These are phyloP conservation scores for Teleopsis dalmanni DNA, from an alignment of 1,140 invertebrate species.

Conservation along the genomic window DNA sequence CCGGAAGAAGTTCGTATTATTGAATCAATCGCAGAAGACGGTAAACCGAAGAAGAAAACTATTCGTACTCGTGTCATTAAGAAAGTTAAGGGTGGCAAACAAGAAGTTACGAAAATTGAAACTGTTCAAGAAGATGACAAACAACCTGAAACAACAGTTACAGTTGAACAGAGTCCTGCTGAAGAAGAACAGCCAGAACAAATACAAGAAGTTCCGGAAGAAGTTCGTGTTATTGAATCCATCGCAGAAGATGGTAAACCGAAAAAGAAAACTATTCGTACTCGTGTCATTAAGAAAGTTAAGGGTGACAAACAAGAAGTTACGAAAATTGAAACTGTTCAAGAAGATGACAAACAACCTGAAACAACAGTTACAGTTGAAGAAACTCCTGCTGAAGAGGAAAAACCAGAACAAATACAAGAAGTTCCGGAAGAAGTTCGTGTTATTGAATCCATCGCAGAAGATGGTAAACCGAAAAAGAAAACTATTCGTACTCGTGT, in stretches of 20 bases:
- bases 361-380: slow-evolving; percentile 28
- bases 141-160: slow-evolving; percentile 26
- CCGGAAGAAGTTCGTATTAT: slow-evolving; percentile 23
- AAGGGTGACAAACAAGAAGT: slow-evolving; percentile 30
- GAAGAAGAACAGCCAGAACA: slow-evolving; percentile 9
- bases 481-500: slow-evolving; percentile 20
- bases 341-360: slow-evolving; percentile 25
- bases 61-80: slow-evolving; percentile 16
- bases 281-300: slow-evolving; percentile 17
- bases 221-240: slow-evolving; percentile 1
- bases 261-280: slow-evolving; percentile 17
- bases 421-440: slow-evolving; percentile 27
- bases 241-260: slow-evolving; percentile 11
- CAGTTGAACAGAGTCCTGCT: slow-evolving; percentile 15
- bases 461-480: slow-evolving; percentile 23
- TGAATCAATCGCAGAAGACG: slow-evolving; percentile 26
- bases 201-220: slow-evolving; percentile 9
- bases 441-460: slow-evolving; percentile 29
- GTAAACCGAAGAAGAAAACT: slow-evolving; percentile 18
- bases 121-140: slow-evolving; percentile 29
- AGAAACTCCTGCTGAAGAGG: slow-evolving; percentile 11
- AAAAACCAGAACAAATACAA: slow-evolving; percentile 13
- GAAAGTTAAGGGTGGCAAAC: slow-evolving; percentile 15
- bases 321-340: slow-evolving; percentile 22
- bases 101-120: slow-evolving; percentile 23